Base-by-base conservation (phyloP, 2,888 invertebrate genomes). In the Rhingia campestris region DNA sequence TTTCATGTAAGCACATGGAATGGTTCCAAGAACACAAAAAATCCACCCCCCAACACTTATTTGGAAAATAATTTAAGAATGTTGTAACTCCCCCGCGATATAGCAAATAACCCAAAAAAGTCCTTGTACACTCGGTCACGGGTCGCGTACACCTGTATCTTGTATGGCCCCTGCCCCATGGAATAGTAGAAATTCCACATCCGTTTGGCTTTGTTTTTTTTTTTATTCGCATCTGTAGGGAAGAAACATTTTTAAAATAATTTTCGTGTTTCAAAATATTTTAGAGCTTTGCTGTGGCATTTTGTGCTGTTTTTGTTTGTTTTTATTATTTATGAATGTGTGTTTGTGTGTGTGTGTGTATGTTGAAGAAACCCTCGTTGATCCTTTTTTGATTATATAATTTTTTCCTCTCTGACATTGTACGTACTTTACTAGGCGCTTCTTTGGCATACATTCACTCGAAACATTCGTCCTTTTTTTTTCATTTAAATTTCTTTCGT, bases 21-120 rank as follows among this genome's bases (percentile, higher is more conserved):
- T 7, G 39, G 32, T 22, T 22, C 22, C 22, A 22, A 22, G 22
- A 22, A 51, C 22, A 49, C 6, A 33, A 54, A 49, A 47, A 76
- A 59, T 12, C 59, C 70, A 70, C 54, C 61, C 59, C 30, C 58
- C 66, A 63, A 74, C 81, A 72, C 72, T 76, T 64, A 43, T 76
- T 76, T 72, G 64, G 77, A 54, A 77, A 81, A 74, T 81, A 64
- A 75, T 81, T 75, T 70, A 75, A 64, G 69, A 75, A 53, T 51
- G 51, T 64, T 70, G 22, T 47, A 49, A 64, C 37, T 59, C 22
- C 32, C 45, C 51, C 12, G 63, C 51, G 35, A n/a, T 30, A 66
- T n/a, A 14, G 32, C 35, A 45, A 51, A 22, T 12, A 12, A 59
- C 7, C 59, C 37, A 58, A 56, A 22, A n/a, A 64, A 58, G 22